Evolutionary conservation across 2,113 vertebrate species (phyloP).

Genomic region (Zapornia atra): DNA sequence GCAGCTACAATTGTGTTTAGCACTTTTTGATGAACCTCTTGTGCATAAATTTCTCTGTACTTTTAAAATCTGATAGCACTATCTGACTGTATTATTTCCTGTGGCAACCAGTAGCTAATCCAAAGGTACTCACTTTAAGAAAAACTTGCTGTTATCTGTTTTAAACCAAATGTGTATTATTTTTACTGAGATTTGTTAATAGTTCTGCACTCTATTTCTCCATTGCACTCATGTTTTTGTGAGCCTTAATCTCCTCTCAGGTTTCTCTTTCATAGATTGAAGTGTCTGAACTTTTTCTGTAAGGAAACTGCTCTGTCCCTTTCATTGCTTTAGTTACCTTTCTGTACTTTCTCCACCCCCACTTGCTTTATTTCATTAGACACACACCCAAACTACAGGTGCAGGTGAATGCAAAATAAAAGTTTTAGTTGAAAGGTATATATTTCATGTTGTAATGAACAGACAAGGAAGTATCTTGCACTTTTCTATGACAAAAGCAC

Average conservation of each 20-base stretch:
- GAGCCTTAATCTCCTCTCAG: background rate
- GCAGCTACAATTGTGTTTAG: background rate
- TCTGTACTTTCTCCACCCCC: background rate
- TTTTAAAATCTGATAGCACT: background rate
- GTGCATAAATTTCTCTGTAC: background rate
- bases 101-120: background rate
- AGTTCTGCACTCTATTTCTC: background rate
- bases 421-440: background rate
- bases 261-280: background rate
- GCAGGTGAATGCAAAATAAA: background rate
- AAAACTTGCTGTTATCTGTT: background rate
- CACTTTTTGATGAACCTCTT: background rate
- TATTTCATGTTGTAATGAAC: background rate
- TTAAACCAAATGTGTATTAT: background rate
- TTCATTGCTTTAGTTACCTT: background rate
- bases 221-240: background rate
- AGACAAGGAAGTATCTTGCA: background rate
- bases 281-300: background rate
- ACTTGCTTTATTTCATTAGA: background rate
- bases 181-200: background rate
- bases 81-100: background rate
- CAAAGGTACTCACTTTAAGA: background rate
- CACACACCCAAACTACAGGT: background rate
- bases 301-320: background rate
- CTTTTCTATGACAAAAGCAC: background rate